phyloP scores from a whole-genome alignment of 2,888 invertebrate genomes.

The Dascillus cervinus region DNA sequence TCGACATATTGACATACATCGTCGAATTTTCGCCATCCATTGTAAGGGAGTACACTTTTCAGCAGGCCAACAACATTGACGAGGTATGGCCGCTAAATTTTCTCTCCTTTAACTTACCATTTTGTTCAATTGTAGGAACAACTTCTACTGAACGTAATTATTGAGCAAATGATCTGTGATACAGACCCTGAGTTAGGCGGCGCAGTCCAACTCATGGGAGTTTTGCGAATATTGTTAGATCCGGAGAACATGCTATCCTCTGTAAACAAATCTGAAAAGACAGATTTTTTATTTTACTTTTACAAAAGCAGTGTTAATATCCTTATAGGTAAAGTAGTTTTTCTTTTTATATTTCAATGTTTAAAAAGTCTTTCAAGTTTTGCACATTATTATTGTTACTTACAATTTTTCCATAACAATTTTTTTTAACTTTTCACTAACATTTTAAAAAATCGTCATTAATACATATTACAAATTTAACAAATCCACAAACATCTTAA shows the following conservation, averaged over 20 bases:
- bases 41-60: constrained; percentile 92
- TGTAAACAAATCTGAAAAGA: constrained; percentile 92
- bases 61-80: constrained; percentile 71
- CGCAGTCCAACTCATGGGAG: constrained; percentile 94
- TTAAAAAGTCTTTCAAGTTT: too few relatives aligned
- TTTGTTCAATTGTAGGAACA: constrained; percentile 88
- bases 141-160: constrained; percentile 91
- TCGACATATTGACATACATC: constrained; percentile 96
- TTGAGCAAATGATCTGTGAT: constrained; percentile 97
- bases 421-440: too few relatives aligned
- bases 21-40: constrained; percentile 98
- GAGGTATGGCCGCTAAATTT: constrained; percentile 55
- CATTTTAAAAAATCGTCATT: too few relatives aligned
- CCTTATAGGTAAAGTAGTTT: constrained; percentile 64
- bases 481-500: too few relatives aligned
- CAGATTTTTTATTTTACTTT: constrained; percentile 96
- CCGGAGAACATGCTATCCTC: constrained; percentile 97
- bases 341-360: too few relatives aligned
- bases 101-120: too few relatives aligned
- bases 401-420: too few relatives aligned
- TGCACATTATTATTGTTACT: too few relatives aligned
- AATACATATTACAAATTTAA: too few relatives aligned
- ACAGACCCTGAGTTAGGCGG: constrained; percentile 95
- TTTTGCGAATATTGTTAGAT: constrained; percentile 85
- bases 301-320: constrained; percentile 98